Evolutionary conservation across 1,140 invertebrate species (phyloP).

Genomic region (Drosophila sturtevanti): DNA sequence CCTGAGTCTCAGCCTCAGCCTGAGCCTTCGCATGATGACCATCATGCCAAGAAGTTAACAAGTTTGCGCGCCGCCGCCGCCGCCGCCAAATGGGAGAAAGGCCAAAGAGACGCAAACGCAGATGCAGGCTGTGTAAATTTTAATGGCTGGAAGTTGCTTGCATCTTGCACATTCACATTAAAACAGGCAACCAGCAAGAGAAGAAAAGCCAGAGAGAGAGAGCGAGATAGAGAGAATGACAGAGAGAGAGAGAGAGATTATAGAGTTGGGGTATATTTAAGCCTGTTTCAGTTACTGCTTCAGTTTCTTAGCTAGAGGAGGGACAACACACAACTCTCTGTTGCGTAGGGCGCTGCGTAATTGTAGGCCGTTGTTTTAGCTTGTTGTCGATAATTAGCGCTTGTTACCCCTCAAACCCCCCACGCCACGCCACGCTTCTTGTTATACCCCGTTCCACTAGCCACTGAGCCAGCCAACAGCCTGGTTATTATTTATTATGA

Average conservation of each 20-base stretch:
- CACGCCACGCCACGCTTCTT: slow-evolving; percentile 27
- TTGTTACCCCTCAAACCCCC: slow-evolving; percentile 73
- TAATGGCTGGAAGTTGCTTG: slow-evolving; percentile 71
- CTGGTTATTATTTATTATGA: slow-evolving; percentile 79
- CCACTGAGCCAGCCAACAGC: slow-evolving; percentile 45
- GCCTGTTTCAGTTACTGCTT: slow-evolving; percentile 32
- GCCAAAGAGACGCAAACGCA: slow-evolving; percentile 52
- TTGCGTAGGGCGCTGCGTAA: slow-evolving; percentile 64
- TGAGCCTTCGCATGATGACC: slow-evolving; percentile 70
- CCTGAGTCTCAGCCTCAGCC: background rate
- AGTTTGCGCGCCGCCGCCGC: slow-evolving; percentile 71
- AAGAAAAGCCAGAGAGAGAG: background rate
- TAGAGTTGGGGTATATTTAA: slow-evolving; percentile 37
- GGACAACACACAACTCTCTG: slow-evolving; percentile 16
- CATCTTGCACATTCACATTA: slow-evolving; percentile 31
- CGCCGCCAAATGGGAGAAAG: slow-evolving; percentile 75
- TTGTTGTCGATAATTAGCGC: slow-evolving; percentile 79
- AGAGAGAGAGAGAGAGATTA: background rate
- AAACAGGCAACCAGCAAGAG: background rate
- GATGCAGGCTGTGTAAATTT: slow-evolving; percentile 68
- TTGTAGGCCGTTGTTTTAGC: slow-evolving; percentile 79
- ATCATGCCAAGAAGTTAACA: slow-evolving; percentile 79
- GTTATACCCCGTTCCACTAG: slow-evolving; percentile 13
- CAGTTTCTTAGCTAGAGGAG: slow-evolving; percentile 24
- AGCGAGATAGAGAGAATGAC: slow-evolving; percentile 10